Evolutionary conservation across 2,797 vertebrate species (phyloP), one percentile per base, ranked within the genome.

Genomic region (Mormyrops attenuatus): DNA sequence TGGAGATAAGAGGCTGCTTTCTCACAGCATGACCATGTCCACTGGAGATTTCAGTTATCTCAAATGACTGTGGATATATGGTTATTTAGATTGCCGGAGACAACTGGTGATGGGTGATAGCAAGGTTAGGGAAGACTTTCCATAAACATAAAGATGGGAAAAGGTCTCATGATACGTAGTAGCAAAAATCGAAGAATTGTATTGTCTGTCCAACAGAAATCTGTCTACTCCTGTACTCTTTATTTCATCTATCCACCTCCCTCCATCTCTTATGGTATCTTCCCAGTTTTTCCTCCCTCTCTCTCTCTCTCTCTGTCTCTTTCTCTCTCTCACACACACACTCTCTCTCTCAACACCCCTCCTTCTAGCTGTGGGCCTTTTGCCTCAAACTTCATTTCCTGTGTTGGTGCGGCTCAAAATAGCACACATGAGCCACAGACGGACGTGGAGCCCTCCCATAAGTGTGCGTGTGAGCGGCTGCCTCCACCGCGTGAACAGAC

Each of bases 401-500:
- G 86, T 41, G 44, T 69, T 66, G 41, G 9, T 69, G 87, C 4
- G 41, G 60, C 44, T 88, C 34, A 69, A 26, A 88, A 44, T 88
- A 88, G 87, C 60, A 47, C n/a, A 7, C 41, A 17, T 88, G 60
- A 57, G 49, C 17, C 4, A 9, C 80, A 34, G 34, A 55, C 17
- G 20, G 55, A n/a, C 57, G 9, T 22, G 9, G 6, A 44, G n/a
- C 52, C 26, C n/a, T 34, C 82, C 41, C 53, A n/a, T 30, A 11
- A 44, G 53, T 87, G 53, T 57, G 85, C 17, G 44, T 60, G 53
- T 3, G 22, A 30, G 41, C 2, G 47, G 26, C 44, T 55, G 85
- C 49, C 22, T 52, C 49, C 30, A 30, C 50, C 15, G 5, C 8
- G 20, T 50, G 80, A 26, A 63, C 15, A 87, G 73, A 95, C 94